Evolutionary conservation across 2,113 vertebrate genomes (phyloP), one percentile per base, ranked within the genome.

Genomic region (Austrofundulus limnaeus): DNA sequence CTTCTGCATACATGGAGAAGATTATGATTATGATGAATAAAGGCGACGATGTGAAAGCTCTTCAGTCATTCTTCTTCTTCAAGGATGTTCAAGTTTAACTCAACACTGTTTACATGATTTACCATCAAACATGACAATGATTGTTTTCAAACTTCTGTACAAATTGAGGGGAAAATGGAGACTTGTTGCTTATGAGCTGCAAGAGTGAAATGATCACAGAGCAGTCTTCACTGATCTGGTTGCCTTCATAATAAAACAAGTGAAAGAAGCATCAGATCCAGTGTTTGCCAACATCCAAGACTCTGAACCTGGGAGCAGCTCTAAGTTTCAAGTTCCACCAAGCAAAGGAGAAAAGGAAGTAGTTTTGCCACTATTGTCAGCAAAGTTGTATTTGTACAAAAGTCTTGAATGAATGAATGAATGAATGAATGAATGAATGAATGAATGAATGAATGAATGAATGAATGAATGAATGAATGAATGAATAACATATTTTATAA

Each of bases 351-450:
- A 49, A 49, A 23, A 24, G 47, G 12, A 49, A 49, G 21, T 12
- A 51, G 24, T 51, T 51, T 51, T 51, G 25, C 49, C 15, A 31
- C 49, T 17, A 51, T 28, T 28, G 49, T 31, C 49, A 31, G 12
- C 48, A 8, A 16, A n/a, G 16, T 45, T n/a, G n/a, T n/a, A n/a
- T n/a, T n/a, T n/a, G n/a, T n/a, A n/a, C n/a, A n/a, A n/a, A n/a
- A n/a, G n/a, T n/a, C n/a, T n/a, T n/a, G n/a, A n/a, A n/a, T n/a
- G n/a, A n/a, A n/a, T 28, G 25, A 28, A 28, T 28, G 25, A 28
- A 28, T 28, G 25, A 28, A 28, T 28, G 25, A 28, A 28, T 28
- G 25, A 28, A 28, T 28, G 25, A 28, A 28, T 28, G 25, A 28
- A 28, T 28, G 25, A 28, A 28, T 28, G 25, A 28, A 28, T 28